Base-by-base conservation (phyloP, 2,797 vertebrate genomes). In the Sitta carolinensis region DNA sequence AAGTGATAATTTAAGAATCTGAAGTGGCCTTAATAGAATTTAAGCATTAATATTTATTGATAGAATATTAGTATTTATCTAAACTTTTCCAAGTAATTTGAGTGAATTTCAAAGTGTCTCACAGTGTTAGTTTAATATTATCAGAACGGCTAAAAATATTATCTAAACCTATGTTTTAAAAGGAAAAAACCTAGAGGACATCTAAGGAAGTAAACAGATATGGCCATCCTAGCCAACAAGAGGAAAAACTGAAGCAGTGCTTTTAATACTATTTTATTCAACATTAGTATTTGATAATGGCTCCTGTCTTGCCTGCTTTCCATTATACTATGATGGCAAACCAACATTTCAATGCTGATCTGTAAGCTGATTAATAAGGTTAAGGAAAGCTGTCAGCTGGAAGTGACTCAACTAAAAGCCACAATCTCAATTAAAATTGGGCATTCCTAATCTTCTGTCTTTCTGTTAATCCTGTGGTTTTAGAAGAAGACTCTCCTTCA, bases 391-490 rank as follows among this genome's bases (percentile, higher is more conserved):
- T 29, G 36, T 78, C 82, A 81, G 87, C 77, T 88, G 62, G 59
- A 94, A 91, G 34, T 20, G 63, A 81, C 73, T 92, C 92, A 86
- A 68, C 40, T 88, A 87, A 91, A 95, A 96, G 54, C 90, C 89
- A 90, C 77, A 73, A 81, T 48, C 82, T 84, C 43, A 73, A 63
- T 63, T 66, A 87, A 76, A 78, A 38, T 52, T 40, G 54, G 27
- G 7, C 55, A 82, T 81, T 84, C 82, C 62, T 59, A 75, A 78
- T 87, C 78, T 69, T 27, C 43, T 0, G 9, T n/a, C 58, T 36
- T 88, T 58, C 66, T 66, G n/a, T 42, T 83, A 66, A 75, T 81
- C 82, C 55, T 80, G 78, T 59, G 78, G 74, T 66, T 93, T 92
- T 48, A 84, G 72, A 78, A 80, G 68, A 85, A 0, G 7, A 77